Base-by-base conservation (phyloP, 1,140 invertebrate species). In the Gerris buenoi region DNA sequence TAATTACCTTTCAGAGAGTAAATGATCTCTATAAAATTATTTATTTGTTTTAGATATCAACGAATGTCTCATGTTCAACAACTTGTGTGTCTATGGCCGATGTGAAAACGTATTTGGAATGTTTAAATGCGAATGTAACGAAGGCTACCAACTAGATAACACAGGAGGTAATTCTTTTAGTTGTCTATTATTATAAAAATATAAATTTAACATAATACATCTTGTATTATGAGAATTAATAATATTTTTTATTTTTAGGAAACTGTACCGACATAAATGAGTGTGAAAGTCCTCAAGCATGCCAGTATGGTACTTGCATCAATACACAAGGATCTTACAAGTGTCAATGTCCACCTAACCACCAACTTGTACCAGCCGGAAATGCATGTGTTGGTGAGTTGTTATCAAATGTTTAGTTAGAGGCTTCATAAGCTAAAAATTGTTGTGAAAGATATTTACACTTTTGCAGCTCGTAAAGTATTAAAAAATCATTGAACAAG, bases 71-170 rank as follows among this genome's bases (percentile, higher is more conserved):
- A 87, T 89, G 78, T 93, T 94, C 77, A 86, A 84, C 72, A 90
- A 93, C 73, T 80, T 94, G 1, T 95, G 91, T 76, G 88, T 92
- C 2, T 90, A 84, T 76, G 91, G 91, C 0, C 82, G 81, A 69
- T 94, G 92, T 78, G 88, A 91, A 73, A 95, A 95, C 76, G 86
- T 88, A 1, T 88, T 90, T 75, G 91, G 92, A 18, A 91, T 91
- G 84, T 94, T 93, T 76, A 82, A 86, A 60, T 94, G 90, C 75
- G 84, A 88, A 69, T 93, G 91, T 74, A 83, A 90, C 74, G 86
- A 88, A 72, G 91, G 91, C 0, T 94, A 88, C 76, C 86, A 89
- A 72, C 79, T 91, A 1, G 90, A 92, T 72, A 78, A 84, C 13
- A 85, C 86, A 13, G 87, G 87, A 68, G 82, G 82, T 74, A 81